A percentile compares a stretch with the other conserved stretches of the same genome.
phyloP scores from a whole-genome alignment of 2,113 vertebrate species.

The Cygnus atratus region DNA sequence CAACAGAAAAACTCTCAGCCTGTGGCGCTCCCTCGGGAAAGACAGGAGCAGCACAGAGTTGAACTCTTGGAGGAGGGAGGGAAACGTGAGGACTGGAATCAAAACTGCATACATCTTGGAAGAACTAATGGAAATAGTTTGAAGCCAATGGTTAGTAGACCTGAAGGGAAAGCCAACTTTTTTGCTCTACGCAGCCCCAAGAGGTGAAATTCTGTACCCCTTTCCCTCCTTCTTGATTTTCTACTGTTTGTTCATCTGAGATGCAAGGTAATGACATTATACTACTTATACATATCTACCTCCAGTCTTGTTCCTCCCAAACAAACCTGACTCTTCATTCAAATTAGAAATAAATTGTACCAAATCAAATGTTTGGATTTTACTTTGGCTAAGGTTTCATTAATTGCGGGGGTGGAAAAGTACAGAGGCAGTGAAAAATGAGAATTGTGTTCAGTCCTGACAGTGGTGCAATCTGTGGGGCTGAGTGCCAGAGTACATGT shows the following conservation, averaged over 20 bases:
- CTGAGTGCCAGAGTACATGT: background rate
- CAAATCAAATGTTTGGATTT: background rate
- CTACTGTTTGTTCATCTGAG: background rate
- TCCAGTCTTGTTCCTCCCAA: background rate
- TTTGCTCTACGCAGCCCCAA: background rate
- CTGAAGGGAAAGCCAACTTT: background rate
- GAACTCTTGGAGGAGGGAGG: background rate
- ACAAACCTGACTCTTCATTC: background rate
- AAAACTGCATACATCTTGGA: background rate
- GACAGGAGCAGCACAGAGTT: background rate
- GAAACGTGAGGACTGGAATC: background rate
- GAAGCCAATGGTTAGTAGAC: background rate
- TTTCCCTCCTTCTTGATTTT: background rate
- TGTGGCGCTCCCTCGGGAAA: background rate
- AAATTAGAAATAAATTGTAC: background rate
- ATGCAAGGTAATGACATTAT: background rate
- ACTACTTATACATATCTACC: background rate
- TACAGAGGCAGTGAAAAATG: background rate
- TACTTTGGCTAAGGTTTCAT: background rate
- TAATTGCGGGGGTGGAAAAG: background rate
- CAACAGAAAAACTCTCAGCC: background rate
- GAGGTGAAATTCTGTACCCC: background rate
- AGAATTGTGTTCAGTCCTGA: background rate
- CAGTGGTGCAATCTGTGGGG: background rate
- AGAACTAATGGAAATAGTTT: background rate